Evolutionary conservation across 1,140 invertebrate genomes (phyloP).

Genomic region (Ditylenchus dipsaci): DNA sequence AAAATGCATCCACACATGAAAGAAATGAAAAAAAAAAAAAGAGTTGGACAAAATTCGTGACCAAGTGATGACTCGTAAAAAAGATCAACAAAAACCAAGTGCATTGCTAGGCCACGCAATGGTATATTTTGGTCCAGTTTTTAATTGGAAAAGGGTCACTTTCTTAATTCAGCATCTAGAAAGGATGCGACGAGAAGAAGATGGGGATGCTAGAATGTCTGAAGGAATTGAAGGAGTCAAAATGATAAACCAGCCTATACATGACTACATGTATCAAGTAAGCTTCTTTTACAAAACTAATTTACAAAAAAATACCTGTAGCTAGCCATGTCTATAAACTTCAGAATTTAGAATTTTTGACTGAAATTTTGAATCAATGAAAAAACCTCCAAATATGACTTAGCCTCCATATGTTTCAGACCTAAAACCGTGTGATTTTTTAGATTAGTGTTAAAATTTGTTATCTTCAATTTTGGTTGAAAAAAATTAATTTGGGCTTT

Average conservation of each 20-base stretch:
- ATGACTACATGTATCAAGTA: slow-evolving; percentile 2
- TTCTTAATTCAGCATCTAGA: background rate
- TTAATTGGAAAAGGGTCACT: background rate
- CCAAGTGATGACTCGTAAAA: background rate
- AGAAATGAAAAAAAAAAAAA: background rate
- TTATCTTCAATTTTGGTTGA: too few relatives aligned
- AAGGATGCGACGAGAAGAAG: background rate
- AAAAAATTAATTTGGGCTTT: too few relatives aligned
- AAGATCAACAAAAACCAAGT: background rate
- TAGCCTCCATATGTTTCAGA: too few relatives aligned
- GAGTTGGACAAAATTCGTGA: background rate
- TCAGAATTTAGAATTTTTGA: too few relatives aligned
- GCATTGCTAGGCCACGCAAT: background rate
- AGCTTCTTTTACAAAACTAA: too few relatives aligned
- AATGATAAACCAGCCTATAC: slow-evolving; percentile 2
- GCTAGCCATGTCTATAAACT: too few relatives aligned
- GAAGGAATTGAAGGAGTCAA: slow-evolving; percentile 1
- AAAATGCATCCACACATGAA: background rate
- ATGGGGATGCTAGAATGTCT: background rate
- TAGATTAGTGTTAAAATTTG: too few relatives aligned
- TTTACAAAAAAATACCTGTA: too few relatives aligned
- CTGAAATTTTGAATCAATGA: too few relatives aligned
- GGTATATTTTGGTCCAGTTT: background rate
- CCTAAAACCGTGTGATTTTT: too few relatives aligned
- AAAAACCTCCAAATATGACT: too few relatives aligned